Percentiles rank a stretch among this genome's conserved stretches.
These are phyloP conservation scores for Glaucomys volans DNA, from an alignment of 2,113 vertebrate species.

Conservation along the genomic window DNA sequence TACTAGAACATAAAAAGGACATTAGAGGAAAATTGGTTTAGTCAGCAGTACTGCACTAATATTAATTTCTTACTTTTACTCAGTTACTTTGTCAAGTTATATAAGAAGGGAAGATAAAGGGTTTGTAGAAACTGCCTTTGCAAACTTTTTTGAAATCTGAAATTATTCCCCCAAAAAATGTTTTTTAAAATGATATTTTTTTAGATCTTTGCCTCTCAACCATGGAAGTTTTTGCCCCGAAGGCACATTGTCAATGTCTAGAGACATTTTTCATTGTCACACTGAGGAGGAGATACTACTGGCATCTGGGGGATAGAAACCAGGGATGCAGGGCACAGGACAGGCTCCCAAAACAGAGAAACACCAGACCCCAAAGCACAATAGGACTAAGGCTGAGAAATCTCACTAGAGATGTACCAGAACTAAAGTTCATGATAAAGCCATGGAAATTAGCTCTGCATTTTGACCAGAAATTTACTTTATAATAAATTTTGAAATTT, in stretches of 20 bases:
- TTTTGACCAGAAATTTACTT: not conserved
- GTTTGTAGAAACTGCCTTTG: not conserved
- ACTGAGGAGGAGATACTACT: not conserved
- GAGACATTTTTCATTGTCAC: not conserved
- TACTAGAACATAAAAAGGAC: not conserved
- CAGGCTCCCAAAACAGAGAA: not conserved
- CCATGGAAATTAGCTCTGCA: not conserved
- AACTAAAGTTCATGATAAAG: slow-evolving; percentile 15
- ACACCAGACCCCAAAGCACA: not conserved
- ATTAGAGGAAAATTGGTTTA: not conserved
- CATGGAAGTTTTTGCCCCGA: not conserved
- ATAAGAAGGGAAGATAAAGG: not conserved
- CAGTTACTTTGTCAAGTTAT: not conserved
- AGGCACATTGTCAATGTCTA: not conserved
- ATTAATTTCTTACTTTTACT: not conserved
- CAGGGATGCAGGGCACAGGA: not conserved
- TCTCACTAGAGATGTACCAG: not conserved
- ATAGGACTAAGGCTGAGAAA: not conserved
- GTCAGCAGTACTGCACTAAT: not conserved
- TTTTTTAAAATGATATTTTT: not conserved
- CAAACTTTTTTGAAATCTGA: slow-evolving; percentile 25
- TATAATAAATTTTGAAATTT: not conserved
- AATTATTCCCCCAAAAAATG: slow-evolving; percentile 21
- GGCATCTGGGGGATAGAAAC: not conserved
- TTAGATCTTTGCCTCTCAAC: slow-evolving; percentile 6